Conservation (phyloP, 1,140 invertebrate species). For the Helicoverpa zea region DNA sequence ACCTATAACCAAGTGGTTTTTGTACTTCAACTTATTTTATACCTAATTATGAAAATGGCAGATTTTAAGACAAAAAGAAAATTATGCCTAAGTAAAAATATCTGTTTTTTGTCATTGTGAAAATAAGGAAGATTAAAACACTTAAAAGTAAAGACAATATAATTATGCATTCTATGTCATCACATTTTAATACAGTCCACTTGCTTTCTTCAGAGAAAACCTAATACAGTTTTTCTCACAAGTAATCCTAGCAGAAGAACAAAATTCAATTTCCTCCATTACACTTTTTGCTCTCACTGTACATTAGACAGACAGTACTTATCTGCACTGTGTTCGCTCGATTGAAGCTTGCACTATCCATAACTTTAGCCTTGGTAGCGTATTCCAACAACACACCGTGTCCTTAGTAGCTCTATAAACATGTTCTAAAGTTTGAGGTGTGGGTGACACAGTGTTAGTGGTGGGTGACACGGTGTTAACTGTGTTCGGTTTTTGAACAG, state of each 20-base stretch:
- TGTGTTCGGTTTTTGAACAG: slow-evolving; percentile 33
- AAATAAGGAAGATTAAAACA: too few relatives aligned
- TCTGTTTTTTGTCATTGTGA: too few relatives aligned
- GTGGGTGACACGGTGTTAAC: slow-evolving; percentile 16
- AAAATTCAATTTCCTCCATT: slow-evolving; percentile 41
- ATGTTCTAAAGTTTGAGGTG: not conserved
- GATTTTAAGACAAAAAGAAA: too few relatives aligned
- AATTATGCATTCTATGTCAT: too few relatives aligned
- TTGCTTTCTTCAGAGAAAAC: not conserved
- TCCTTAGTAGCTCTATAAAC: not conserved
- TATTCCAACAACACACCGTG: slow-evolving; percentile 59
- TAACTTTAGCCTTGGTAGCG: slow-evolving; percentile 65
- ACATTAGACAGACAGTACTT: slow-evolving; percentile 65
- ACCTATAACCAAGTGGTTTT: too few relatives aligned
- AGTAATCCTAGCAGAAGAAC: slow-evolving; percentile 23
- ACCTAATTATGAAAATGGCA: too few relatives aligned
- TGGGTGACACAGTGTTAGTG: slow-evolving; percentile 17
- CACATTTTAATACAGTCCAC: too few relatives aligned
- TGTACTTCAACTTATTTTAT: too few relatives aligned
- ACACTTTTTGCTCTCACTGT: slow-evolving; percentile 55
- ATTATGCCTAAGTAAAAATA: too few relatives aligned
- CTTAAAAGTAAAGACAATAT: too few relatives aligned
- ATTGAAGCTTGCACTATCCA: slow-evolving; percentile 71
- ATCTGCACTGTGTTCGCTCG: slow-evolving; percentile 69
- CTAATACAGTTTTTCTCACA: not conserved